Evolutionary conservation across 2,113 vertebrate species (phyloP).

Genomic region (Leptosomus discolor): DNA sequence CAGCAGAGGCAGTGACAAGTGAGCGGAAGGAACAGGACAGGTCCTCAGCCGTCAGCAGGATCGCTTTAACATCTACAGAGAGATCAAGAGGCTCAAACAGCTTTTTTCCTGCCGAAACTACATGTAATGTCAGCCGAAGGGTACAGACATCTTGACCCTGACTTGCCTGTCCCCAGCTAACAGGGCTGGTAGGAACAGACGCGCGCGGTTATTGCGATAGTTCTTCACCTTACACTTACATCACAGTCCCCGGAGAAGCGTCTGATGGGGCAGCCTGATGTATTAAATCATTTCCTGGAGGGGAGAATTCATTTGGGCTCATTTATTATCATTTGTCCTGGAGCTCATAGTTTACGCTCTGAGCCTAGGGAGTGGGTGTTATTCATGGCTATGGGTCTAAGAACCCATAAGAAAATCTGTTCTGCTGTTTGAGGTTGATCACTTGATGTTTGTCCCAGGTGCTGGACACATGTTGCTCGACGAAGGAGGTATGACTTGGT

Average conservation of each 20-base stretch:
- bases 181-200: background rate
- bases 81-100: background rate
- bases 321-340: conserved; percentile 23
- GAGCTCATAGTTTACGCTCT: background rate
- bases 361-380: conserved; percentile 3
- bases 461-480: conserved; percentile 34
- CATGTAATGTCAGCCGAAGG: background rate
- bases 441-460: conserved; percentile 24
- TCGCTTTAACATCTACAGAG: background rate
- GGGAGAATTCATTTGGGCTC: conserved; percentile 9
- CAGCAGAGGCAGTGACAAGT: background rate
- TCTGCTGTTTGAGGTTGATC: conserved; percentile 8
- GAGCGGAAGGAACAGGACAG: background rate
- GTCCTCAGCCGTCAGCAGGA: background rate
- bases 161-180: background rate
- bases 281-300: conserved; percentile 43
- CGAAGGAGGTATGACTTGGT: background rate
- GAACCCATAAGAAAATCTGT: background rate
- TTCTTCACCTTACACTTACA: conserved; percentile 59
- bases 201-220: background rate
- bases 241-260: conserved; percentile 25
- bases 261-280: background rate
- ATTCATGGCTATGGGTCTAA: conserved; percentile 7
- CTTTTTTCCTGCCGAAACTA: background rate
- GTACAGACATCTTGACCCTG: background rate